Percentiles rank a stretch among this genome's conserved stretches.
phyloP scores from a whole-genome alignment of 2,113 vertebrate species.

The Recurvirostra avosetta region DNA sequence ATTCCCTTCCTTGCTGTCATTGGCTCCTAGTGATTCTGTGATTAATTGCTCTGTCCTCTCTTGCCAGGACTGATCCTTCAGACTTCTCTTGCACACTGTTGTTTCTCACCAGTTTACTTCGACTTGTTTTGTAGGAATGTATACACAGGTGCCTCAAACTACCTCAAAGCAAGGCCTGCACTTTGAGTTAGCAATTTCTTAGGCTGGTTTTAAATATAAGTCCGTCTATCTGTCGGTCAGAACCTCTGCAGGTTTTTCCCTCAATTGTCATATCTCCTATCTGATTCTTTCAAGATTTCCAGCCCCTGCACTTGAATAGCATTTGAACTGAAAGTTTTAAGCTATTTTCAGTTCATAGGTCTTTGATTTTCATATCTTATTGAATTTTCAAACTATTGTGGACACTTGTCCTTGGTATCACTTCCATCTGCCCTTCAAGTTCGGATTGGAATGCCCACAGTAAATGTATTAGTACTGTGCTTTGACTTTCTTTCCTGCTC shows the following conservation, averaged over 20 bases:
- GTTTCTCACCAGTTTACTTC: neutral
- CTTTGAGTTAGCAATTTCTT: neutral
- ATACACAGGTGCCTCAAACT: neutral
- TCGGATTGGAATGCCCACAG: neutral
- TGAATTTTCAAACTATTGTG: neutral
- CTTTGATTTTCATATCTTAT: neutral
- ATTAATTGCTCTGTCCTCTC: neutral
- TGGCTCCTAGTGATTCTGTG: neutral
- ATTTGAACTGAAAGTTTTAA: neutral
- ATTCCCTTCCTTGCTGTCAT: neutral
- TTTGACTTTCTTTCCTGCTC: constrained; percentile 6
- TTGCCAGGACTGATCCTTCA: neutral
- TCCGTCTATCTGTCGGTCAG: neutral
- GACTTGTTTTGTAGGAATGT: neutral
- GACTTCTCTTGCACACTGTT: neutral
- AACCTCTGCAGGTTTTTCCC: neutral
- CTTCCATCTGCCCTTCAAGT: neutral
- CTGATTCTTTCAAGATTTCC: neutral
- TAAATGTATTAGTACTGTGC: neutral
- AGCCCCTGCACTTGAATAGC: neutral
- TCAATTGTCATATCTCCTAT: neutral
- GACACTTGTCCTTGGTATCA: neutral
- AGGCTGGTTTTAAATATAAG: neutral
- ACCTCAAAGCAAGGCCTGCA: neutral
- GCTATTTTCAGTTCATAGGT: neutral